Base-by-base conservation (phyloP, 2,888 invertebrate genomes). In the Auanema sp. region DNA sequence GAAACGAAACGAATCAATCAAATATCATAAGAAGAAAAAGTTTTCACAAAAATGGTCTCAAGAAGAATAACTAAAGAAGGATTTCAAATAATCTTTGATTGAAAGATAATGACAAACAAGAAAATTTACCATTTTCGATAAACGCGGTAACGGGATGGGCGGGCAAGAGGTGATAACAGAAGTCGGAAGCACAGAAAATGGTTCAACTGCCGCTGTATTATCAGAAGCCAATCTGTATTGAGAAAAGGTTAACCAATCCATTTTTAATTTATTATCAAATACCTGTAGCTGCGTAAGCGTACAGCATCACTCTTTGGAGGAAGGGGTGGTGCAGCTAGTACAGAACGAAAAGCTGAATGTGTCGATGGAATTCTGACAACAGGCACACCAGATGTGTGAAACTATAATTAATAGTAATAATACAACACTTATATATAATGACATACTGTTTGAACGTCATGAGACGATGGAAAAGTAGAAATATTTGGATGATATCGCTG, bases 101-200 rank as follows among this genome's bases (percentile, higher is more conserved):
- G 33, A 33, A 33, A 33, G 33, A 33, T 33, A 33, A 33, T 18
- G 47, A 47, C 16, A 18, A 47, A 21, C 21, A 18, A 21, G 47
- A 47, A 47, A 47, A 47, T 18, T 47, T 47, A 47, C 47, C 47
- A 47, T 47, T 47, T 47, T 21, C 16, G 47, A 47, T 47, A 47
- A 21, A 18, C 47, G 16, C 47, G 47, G 47, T 47, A 18, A 18
- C 16, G 47, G 47, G 16, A 47, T 47, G 47, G 47, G 47, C 47
- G 21, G 47, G 47, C 16, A 21, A 47, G 47, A 21, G 47, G 47
- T 16, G 21, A 16, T 47, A 47, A 16, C 47, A 21, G 47, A 47
- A 47, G 47, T 47, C 47, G 47, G 21, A 47, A 16, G 10, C 16
- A 21, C 47, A 21, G 47, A 47, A 21, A 47, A 21, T 47, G 33